phyloP scores from a whole-genome alignment of 2,888 invertebrate species.

The Apodemia zela region DNA sequence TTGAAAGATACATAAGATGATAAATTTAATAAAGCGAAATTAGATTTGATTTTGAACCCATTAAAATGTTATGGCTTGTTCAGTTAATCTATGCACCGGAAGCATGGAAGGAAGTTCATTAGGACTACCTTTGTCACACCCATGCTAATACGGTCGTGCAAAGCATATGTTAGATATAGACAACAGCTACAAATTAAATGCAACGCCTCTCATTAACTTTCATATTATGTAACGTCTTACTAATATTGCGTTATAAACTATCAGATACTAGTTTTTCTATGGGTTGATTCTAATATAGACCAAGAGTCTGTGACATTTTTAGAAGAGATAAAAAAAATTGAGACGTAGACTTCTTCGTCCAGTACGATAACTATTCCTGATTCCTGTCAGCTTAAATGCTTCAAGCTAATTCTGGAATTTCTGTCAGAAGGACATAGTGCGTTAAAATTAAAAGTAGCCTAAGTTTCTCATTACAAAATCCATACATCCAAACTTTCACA shows the following conservation, averaged over 20 bases:
- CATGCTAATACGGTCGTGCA: constrained; percentile 29
- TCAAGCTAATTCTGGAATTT: too few relatives aligned
- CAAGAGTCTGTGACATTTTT: background rate
- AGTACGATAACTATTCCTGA: too few relatives aligned
- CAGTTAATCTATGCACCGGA: constrained; percentile 40
- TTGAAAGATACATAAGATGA: background rate
- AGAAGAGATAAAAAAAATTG: background rate
- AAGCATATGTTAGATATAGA: constrained; percentile 22
- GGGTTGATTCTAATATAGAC: background rate
- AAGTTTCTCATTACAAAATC: too few relatives aligned
- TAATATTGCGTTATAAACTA: constrained; percentile 9
- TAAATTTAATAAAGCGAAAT: background rate
- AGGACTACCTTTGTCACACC: constrained; percentile 29
- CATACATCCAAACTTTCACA: too few relatives aligned
- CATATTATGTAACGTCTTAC: constrained; percentile 9
- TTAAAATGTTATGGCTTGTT: constrained; percentile 51
- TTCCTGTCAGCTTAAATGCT: too few relatives aligned
- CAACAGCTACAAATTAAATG: constrained; percentile 2
- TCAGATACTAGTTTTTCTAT: background rate
- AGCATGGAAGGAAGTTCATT: constrained; percentile 33
- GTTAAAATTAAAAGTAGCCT: too few relatives aligned
- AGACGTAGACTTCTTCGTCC: too few relatives aligned
- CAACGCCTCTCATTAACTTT: constrained; percentile 1
- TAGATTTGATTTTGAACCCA: constrained; percentile 32
- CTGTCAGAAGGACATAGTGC: too few relatives aligned